Evolutionary conservation across 2,888 invertebrate species (phyloP).

Genomic region (Xylota sylvarum): DNA sequence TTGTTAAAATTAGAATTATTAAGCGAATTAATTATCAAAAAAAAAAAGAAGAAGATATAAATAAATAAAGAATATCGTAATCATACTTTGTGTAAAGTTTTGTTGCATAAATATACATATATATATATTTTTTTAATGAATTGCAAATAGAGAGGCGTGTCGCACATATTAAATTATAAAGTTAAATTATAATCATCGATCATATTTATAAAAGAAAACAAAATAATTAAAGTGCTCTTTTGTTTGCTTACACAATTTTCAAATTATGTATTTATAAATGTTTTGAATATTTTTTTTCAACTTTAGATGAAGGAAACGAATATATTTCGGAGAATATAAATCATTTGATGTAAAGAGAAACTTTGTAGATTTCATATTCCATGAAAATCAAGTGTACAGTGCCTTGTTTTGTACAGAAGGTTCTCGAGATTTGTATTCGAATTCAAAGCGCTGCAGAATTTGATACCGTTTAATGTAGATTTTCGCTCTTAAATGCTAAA

Average conservation of each 20-base stretch:
- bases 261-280: background rate
- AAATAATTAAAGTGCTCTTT: background rate
- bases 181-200: conserved; percentile 40
- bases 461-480: too few species aligned
- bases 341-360: too few species aligned
- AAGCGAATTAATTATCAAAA: conserved; percentile 18
- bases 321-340: too few species aligned
- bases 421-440: too few species aligned
- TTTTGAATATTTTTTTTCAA: background rate
- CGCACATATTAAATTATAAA: conserved; percentile 46
- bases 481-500: too few species aligned
- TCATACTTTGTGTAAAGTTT: conserved; percentile 34
- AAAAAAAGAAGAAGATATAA: background rate
- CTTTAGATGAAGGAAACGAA: background rate
- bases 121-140: conserved; percentile 49
- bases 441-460: too few species aligned
- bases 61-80: conserved; percentile 1
- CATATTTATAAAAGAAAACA: conserved; percentile 4
- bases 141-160: conserved; percentile 21
- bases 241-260: conserved; percentile 16
- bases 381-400: too few species aligned
- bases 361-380: too few species aligned
- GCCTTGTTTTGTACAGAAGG: too few species aligned
- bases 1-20: conserved; percentile 33
- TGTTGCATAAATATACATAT: conserved; percentile 21